A percentile compares a stretch with the other conserved stretches of the same genome.
These are phyloP conservation scores for Sebastes minor DNA, from an alignment of 2,797 vertebrate species.

Conservation along the genomic window DNA sequence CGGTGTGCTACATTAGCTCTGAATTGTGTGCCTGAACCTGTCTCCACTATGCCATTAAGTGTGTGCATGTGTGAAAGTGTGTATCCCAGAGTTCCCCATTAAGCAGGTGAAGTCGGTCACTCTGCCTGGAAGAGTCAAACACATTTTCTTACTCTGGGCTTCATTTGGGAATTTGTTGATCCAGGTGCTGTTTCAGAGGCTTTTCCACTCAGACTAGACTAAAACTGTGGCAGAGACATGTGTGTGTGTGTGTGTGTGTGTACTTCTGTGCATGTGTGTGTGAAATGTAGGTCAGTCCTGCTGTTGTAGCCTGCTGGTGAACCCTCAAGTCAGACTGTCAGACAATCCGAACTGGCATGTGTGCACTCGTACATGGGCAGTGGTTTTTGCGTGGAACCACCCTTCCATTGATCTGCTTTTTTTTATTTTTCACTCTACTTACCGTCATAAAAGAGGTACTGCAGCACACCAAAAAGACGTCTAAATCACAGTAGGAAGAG, in stretches of 20 bases:
- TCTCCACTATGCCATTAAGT: background rate
- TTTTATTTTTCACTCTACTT: background rate
- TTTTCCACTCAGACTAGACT: slow-evolving; percentile 11
- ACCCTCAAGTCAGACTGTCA: slow-evolving; percentile 61
- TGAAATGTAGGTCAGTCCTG: slow-evolving; percentile 82
- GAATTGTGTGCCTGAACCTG: background rate
- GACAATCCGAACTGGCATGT: slow-evolving; percentile 59
- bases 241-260: slow-evolving; percentile 14
- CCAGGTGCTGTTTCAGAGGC: slow-evolving; percentile 34
- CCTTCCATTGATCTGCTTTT: slow-evolving; percentile 22
- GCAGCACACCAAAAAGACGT: slow-evolving; percentile 12
- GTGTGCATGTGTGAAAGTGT: slow-evolving; percentile 6
- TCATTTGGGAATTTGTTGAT: slow-evolving; percentile 22
- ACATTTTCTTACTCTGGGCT: background rate
- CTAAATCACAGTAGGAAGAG: slow-evolving; percentile 35
- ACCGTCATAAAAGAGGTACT: background rate
- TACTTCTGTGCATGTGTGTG: slow-evolving; percentile 10
- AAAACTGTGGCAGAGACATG: slow-evolving; percentile 3
- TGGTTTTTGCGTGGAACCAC: background rate
- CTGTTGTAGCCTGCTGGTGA: slow-evolving; percentile 67
- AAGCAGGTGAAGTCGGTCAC: background rate
- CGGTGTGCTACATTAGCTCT: background rate
- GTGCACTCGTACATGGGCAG: slow-evolving; percentile 6
- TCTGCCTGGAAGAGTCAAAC: background rate
- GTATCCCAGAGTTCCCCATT: slow-evolving; percentile 18